Base-by-base conservation (phyloP, 37 sponge, comb jelly and placozoan species). In the Crambe crambe region DNA sequence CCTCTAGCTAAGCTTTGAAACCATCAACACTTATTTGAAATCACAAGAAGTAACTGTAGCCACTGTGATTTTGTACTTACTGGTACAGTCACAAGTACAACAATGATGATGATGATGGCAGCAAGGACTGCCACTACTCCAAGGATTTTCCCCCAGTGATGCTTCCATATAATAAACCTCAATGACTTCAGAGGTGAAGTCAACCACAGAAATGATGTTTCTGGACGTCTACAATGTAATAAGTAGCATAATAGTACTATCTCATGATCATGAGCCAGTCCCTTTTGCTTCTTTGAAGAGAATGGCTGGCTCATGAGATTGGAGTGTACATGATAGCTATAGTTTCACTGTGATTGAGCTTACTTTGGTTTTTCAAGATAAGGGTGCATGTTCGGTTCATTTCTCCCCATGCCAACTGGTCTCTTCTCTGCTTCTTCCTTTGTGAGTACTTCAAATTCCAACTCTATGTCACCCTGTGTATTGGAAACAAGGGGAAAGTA, bases 301-400 rank as follows among this genome's bases (percentile, higher is more conserved):
- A n/a, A n/a, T n/a, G n/a, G n/a, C n/a, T n/a, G n/a, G n/a, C n/a
- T n/a, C n/a, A n/a, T n/a, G n/a, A n/a, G n/a, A n/a, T n/a, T n/a
- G n/a, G n/a, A n/a, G n/a, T n/a, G n/a, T n/a, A n/a, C n/a, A n/a
- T 47, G 51, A 47, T 47, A 12, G 51, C 51, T 47, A 47, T 47
- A 47, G 12, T 47, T 12, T 47, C 12, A 47, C 12, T 63, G 12
- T 27, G 30, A 17, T 18, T 6, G 30, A 12, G 12, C 18, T 18
- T 63, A 63, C 66, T 63, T 27, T 6, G 66, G 66, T 32, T 6
- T 6, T 18, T 10, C 12, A 15, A 63, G 66, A 31, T 15, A 15
- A 32, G 66, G 66, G 66, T 63, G 6, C 66, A 63, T 63, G 18
- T 63, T 63, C 8, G 66, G 66, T 31, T 63, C 66, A 63, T 63